Percentiles rank a stretch among this genome's conserved stretches.
phyloP scores from a whole-genome alignment of 2,888 invertebrate species.

The Orthonychiurus folsomi region DNA sequence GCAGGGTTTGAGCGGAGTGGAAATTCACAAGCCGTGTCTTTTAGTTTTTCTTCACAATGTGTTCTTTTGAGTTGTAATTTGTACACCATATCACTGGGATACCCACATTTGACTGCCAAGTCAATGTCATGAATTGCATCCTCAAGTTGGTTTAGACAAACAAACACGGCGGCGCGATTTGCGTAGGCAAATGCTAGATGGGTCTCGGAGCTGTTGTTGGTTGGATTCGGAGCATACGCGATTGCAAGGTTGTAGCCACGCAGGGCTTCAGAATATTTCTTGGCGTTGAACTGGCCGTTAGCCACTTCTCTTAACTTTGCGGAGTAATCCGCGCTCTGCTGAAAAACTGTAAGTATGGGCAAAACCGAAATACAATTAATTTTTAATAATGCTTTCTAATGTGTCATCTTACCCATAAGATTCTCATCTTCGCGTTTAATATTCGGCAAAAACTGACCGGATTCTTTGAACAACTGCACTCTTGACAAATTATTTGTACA shows the following conservation, averaged over 20 bases:
- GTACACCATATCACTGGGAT: slow-evolving; percentile 3
- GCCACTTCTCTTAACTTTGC: background rate
- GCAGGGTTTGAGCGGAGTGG: slow-evolving; percentile 6
- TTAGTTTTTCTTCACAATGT: slow-evolving; percentile 14
- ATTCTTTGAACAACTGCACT: too few species aligned
- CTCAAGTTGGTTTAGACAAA: slow-evolving; percentile 15
- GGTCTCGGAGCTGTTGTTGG: background rate
- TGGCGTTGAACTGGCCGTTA: background rate
- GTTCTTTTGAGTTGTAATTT: slow-evolving; percentile 15
- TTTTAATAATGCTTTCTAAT: too few species aligned
- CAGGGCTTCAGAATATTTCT: slow-evolving; percentile 20
- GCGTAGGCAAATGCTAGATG: slow-evolving; percentile 20
- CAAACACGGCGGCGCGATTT: slow-evolving; percentile 28
- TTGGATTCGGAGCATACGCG: slow-evolving; percentile 24
- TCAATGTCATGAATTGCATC: slow-evolving; percentile 19
- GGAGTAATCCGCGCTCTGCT: background rate
- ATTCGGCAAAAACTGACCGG: too few species aligned
- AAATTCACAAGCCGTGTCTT: slow-evolving; percentile 12
- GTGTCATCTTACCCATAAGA: too few species aligned
- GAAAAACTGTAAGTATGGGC: background rate
- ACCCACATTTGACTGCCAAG: slow-evolving; percentile 11
- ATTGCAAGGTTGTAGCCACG: slow-evolving; percentile 29
- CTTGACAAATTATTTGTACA: too few species aligned
- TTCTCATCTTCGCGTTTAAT: too few species aligned
- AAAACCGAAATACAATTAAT: too few species aligned